phyloP scores from a whole-genome alignment of 1,140 invertebrate species.

The Wasmannia auropunctata region DNA sequence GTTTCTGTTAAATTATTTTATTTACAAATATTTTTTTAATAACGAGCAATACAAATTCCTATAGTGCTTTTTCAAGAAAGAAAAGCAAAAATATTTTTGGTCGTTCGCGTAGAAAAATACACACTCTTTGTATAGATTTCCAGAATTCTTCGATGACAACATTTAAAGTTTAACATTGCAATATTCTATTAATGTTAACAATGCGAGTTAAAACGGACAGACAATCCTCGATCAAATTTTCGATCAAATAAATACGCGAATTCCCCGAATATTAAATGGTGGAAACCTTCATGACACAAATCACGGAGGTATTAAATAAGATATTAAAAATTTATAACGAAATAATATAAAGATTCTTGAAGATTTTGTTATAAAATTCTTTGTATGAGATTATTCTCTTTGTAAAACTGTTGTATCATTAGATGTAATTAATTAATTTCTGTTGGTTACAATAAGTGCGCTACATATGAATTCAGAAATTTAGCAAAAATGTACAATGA shows the following conservation, averaged over 20 bases:
- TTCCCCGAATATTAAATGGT: neutral
- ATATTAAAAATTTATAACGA: neutral
- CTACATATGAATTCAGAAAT: neutral
- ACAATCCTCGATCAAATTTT: neutral
- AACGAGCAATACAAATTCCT: neutral
- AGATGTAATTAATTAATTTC: conserved; percentile 3
- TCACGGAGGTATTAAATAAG: neutral
- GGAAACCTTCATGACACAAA: neutral
- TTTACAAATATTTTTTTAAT: neutral
- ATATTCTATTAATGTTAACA: neutral
- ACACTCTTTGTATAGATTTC: neutral
- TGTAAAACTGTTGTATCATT: neutral
- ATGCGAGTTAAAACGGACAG: neutral
- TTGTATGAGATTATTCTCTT: neutral
- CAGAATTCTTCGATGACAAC: neutral
- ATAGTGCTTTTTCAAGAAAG: neutral
- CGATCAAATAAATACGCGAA: neutral
- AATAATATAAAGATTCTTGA: neutral
- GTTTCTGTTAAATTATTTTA: conserved; percentile 2
- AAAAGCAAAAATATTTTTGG: neutral
- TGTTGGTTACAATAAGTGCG: neutral
- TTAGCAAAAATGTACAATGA: neutral
- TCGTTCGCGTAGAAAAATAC: neutral
- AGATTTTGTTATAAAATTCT: neutral
- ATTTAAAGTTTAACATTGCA: neutral